A percentile compares a stretch with the other conserved stretches of the same genome.
Evolutionary conservation across 2,888 invertebrate genomes (phyloP).

Genomic region (Leistus spinibarbis): DNA sequence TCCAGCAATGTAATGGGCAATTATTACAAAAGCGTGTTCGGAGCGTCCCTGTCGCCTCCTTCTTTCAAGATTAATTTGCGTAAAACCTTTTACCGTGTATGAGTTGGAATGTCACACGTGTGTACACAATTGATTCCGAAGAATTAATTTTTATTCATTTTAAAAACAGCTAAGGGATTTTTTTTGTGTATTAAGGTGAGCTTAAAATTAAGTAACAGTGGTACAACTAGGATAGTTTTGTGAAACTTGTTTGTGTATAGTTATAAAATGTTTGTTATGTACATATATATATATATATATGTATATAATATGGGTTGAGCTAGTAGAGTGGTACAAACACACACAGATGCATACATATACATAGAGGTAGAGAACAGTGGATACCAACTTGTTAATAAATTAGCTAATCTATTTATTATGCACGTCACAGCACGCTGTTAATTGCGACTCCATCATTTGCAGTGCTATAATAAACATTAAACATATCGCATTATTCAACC

Average conservation of each 20-base stretch:
- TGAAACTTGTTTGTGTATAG: background rate
- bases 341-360: too few relatives aligned
- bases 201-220: background rate
- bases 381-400: conserved; percentile 48
- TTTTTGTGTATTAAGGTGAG: background rate
- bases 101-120: background rate
- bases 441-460: conserved; percentile 56
- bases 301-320: background rate
- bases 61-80: conserved; percentile 1
- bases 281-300: background rate
- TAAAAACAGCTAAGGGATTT: too few relatives aligned
- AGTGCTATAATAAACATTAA: conserved; percentile 58
- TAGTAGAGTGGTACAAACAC: too few relatives aligned
- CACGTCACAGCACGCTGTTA: conserved; percentile 55
- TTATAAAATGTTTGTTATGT: background rate
- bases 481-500: conserved; percentile 57
- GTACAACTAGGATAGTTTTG: background rate
- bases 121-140: too few relatives aligned
- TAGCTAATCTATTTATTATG: conserved; percentile 55
- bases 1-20: background rate
- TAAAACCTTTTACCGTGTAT: background rate
- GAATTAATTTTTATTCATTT: too few relatives aligned
- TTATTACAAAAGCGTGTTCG: background rate
- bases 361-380: too few relatives aligned
- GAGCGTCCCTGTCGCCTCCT: background rate